Evolutionary conservation across 2,888 invertebrate genomes (phyloP), one percentile per base, ranked within the genome.

Genomic region (Petrolisthes cinctipes): DNA sequence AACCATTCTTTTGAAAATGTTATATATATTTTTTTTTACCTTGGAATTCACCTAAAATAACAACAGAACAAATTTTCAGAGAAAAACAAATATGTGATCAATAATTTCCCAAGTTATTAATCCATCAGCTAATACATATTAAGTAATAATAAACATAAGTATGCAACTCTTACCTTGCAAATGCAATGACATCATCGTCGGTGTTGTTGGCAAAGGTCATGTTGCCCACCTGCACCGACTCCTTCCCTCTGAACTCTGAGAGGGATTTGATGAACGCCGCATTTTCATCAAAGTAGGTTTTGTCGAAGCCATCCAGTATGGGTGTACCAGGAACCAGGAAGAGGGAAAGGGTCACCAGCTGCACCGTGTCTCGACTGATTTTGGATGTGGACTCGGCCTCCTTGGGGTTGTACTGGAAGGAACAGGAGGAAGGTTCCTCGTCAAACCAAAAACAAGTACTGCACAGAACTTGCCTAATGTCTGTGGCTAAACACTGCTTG

Each of bases 241-340:
- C 87, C 75, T 88, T 88, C 75, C 75, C 80, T 54, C 87, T 73
- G 17, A 88, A 61, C n/a, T 73, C 79, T 66, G 87, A 84, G 11
- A 88, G 83, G 17, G 75, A 23, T 9, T 84, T 83, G n/a, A 88
- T 88, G 11, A 73, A 66, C 0, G 9, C 37, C 5, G 71, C 79
- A 17, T 88, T 57, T 5, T n/a, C 53, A 4, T 53, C 54, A n/a
- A 88, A 66, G 75, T 88, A 88, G 6, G 80, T 7, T 6, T 71
- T 37, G 20, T 88, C 82, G 56, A 88, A n/a, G 23, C 85, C 88
- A 57, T 85, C 57, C 14, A 90, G 78, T 17, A 90, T 84, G n/a
- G 90, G 90, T 9, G 90, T 90, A 4, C 88, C 89, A 54, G 84
- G 89, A 20, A 82, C 83, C 51, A 89, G 61, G 83, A 90, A 88